Evolutionary conservation across 2,888 invertebrate genomes (phyloP).

Genomic region (Cephus runcator): DNA sequence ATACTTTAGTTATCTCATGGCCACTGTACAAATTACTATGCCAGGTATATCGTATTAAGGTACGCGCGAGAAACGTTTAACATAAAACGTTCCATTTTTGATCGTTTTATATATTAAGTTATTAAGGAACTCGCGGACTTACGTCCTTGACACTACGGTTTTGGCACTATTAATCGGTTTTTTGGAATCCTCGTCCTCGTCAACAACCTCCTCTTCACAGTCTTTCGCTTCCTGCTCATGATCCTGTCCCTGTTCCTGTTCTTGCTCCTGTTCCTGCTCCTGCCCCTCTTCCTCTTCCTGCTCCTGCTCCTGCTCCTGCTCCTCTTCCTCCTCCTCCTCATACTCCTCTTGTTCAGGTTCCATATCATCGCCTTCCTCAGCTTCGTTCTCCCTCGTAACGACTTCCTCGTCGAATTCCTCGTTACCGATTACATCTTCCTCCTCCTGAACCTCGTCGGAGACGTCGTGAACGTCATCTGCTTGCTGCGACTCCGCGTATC

Average conservation of each 20-base stretch:
- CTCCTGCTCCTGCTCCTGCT: conserved; percentile 8
- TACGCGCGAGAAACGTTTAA: not conserved
- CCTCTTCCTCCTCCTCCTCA: conserved; percentile 15
- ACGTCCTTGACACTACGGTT: conserved; percentile 46
- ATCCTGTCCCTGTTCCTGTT: conserved; percentile 27
- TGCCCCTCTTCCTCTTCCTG: conserved; percentile 20
- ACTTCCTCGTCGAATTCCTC: conserved; percentile 23
- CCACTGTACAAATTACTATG: not conserved
- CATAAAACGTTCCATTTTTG: not conserved
- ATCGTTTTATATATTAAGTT: not conserved
- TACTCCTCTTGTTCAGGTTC: conserved; percentile 23
- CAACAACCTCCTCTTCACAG: conserved; percentile 27
- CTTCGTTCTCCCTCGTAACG: conserved; percentile 20
- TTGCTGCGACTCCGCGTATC: conserved; percentile 9
- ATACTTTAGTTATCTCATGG: not conserved
- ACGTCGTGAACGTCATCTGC: conserved; percentile 22
- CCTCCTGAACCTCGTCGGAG: conserved; percentile 19
- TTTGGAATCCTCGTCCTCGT: conserved; percentile 34
- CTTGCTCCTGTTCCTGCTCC: conserved; percentile 25
- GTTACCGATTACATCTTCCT: conserved; percentile 12
- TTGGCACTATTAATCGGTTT: conserved; percentile 56
- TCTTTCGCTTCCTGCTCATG: conserved; percentile 26
- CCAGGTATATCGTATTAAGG: not conserved
- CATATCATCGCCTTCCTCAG: conserved; percentile 20
- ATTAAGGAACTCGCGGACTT: conserved; percentile 17